These are phyloP conservation scores for Syrphus vitripennis DNA, from an alignment of 2,888 invertebrate genomes.

Conservation along the genomic window DNA sequence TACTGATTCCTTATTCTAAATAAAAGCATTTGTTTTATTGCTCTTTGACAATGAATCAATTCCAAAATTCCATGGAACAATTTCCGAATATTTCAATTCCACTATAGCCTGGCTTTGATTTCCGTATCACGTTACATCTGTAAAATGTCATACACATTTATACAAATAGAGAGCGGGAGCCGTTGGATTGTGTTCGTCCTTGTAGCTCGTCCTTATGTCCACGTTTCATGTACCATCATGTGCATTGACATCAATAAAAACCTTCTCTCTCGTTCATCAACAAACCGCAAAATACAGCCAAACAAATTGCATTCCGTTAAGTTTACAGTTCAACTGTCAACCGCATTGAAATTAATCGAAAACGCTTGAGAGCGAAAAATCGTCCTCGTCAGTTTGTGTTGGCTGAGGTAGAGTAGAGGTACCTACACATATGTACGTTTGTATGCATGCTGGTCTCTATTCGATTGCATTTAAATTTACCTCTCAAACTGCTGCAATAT, in stretches of 20 bases:
- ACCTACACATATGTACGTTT: neutral
- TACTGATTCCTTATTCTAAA: neutral
- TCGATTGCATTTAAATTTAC: slow-evolving; percentile 30
- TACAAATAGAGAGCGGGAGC: neutral
- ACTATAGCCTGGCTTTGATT: slow-evolving; percentile 23
- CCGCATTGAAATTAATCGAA: slow-evolving; percentile 61
- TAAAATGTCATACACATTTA: slow-evolving; percentile 20
- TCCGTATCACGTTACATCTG: slow-evolving; percentile 59
- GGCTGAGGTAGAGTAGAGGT: neutral
- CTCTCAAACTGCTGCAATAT: slow-evolving; percentile 40
- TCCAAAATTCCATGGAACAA: neutral
- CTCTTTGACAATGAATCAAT: slow-evolving; percentile 30
- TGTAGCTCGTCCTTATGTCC: neutral
- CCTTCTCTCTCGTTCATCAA: slow-evolving; percentile 38
- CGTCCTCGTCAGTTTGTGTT: neutral
- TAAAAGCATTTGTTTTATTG: neutral
- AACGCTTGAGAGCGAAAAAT: slow-evolving; percentile 37
- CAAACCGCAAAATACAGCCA: slow-evolving; percentile 37
- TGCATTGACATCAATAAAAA: neutral
- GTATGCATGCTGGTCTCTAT: neutral
- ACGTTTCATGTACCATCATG: neutral
- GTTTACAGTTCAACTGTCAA: slow-evolving; percentile 59
- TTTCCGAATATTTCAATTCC: slow-evolving; percentile 20
- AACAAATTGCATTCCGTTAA: slow-evolving; percentile 40
- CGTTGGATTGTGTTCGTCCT: neutral